Conservation (phyloP, 2,113 vertebrate species). For the Scomber colias region DNA sequence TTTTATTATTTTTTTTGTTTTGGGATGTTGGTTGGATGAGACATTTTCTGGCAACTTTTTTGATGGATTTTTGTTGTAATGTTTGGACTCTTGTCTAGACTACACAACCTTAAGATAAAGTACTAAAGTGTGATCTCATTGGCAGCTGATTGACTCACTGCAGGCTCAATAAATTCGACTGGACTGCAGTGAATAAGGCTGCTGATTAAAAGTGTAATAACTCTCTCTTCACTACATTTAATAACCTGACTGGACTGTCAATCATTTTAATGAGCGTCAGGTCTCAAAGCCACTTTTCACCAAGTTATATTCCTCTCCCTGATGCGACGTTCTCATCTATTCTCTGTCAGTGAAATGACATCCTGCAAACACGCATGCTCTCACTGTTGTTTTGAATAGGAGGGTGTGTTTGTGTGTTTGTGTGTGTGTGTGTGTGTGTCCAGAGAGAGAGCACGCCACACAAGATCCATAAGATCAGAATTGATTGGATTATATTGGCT, state of each 20-base stretch:
- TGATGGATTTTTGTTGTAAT: too few relatives aligned
- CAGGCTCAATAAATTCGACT: neutral
- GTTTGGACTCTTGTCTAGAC: too few relatives aligned
- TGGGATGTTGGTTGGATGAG: too few relatives aligned
- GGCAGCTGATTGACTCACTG: neutral
- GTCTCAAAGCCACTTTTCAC: neutral
- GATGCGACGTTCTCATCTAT: slow-evolving; percentile 3
- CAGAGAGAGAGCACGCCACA: slow-evolving; percentile 25
- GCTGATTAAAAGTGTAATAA: too few relatives aligned
- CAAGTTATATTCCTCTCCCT: neutral
- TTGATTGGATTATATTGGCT: slow-evolving; percentile 77
- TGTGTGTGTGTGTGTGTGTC: neutral
- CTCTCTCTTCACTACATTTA: neutral
- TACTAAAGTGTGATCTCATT: neutral
- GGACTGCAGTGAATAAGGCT: too few relatives aligned
- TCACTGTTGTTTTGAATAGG: slow-evolving; percentile 34
- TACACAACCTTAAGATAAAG: too few relatives aligned
- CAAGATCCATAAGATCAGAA: slow-evolving; percentile 71
- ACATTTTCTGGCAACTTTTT: too few relatives aligned
- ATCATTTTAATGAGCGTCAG: neutral
- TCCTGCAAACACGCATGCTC: slow-evolving; percentile 11
- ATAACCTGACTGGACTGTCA: slow-evolving; percentile 5
- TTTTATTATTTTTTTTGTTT: too few relatives aligned
- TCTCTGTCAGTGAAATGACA: slow-evolving; percentile 2
- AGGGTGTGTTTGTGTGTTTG: slow-evolving; percentile 18